These are phyloP conservation scores for Tauraco erythrolophus DNA, from an alignment of 2,113 vertebrate genomes.

Conservation along the genomic window DNA sequence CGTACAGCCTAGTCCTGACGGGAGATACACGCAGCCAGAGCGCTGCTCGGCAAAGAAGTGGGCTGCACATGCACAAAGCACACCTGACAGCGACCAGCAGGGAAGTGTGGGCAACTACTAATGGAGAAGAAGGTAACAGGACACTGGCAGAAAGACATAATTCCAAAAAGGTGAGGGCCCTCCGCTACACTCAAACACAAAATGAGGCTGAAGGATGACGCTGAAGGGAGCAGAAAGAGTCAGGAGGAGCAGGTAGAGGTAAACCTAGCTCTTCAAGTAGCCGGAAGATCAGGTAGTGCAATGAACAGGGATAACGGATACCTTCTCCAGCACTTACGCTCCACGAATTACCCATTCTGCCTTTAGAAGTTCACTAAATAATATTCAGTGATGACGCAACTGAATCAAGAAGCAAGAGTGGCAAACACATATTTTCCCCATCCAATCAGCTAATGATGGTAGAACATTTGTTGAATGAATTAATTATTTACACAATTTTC, in stretches of 20 bases:
- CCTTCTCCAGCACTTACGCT: background rate
- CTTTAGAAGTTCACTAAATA: background rate
- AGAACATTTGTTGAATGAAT: background rate
- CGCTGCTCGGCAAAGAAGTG: background rate
- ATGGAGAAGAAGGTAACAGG: background rate
- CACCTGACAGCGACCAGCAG: background rate
- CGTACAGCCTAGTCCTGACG: background rate
- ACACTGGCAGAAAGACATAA: accelerated
- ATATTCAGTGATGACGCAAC: background rate
- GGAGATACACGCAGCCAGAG: background rate
- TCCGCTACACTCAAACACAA: background rate
- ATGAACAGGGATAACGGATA: background rate
- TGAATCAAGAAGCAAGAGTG: background rate
- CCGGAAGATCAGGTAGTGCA: background rate
- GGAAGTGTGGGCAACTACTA: background rate
- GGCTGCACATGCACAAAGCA: background rate
- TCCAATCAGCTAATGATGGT: background rate
- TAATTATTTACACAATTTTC: background rate
- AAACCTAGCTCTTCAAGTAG: background rate
- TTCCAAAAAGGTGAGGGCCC: background rate
- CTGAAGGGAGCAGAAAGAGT: background rate
- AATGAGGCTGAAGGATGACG: background rate
- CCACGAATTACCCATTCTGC: background rate
- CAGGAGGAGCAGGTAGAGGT: background rate
- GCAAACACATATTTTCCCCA: background rate